These are phyloP conservation scores for Drosophila mercatorum DNA, from an alignment of 2,888 invertebrate genomes.

Conservation along the genomic window DNA sequence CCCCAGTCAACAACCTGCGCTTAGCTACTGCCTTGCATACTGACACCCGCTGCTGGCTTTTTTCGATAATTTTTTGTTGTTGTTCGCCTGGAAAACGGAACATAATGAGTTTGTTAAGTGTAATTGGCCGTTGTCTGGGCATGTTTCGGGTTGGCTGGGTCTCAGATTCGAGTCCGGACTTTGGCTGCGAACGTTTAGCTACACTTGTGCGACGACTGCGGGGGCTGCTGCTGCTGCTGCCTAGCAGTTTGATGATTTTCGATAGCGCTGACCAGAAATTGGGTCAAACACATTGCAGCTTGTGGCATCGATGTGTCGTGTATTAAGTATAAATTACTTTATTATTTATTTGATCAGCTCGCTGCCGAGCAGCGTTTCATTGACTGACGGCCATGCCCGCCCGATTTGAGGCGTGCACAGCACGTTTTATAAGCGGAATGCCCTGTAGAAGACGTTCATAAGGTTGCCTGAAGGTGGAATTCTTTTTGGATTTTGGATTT, in stretches of 20 bases:
- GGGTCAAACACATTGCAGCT: conserved; percentile 59
- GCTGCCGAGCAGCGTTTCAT: conserved; percentile 10
- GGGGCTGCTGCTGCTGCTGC: conserved; percentile 13
- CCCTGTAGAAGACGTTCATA: background rate
- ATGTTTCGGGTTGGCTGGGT: conserved; percentile 19
- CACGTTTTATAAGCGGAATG: conserved; percentile 14
- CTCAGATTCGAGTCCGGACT: background rate
- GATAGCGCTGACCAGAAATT: conserved; percentile 54
- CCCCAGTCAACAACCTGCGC: background rate
- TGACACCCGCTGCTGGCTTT: conserved; percentile 52
- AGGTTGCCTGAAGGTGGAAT: background rate
- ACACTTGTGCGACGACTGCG: conserved; percentile 29
- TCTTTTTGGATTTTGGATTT: background rate
- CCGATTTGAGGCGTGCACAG: conserved; percentile 1
- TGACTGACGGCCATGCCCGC: conserved; percentile 8
- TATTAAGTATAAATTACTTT: conserved; percentile 67
- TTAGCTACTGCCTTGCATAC: conserved; percentile 30
- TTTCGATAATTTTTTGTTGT: background rate
- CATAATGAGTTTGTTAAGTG: conserved; percentile 77
- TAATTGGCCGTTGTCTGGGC: conserved; percentile 63
- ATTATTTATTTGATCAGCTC: conserved; percentile 64
- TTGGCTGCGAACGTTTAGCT: background rate
- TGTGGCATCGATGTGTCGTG: conserved; percentile 61
- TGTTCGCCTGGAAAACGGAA: conserved; percentile 56
- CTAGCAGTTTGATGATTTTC: conserved; percentile 45